Base-by-base conservation (phyloP, 2,888 invertebrate genomes). In the Schizotus pectinicornis region DNA sequence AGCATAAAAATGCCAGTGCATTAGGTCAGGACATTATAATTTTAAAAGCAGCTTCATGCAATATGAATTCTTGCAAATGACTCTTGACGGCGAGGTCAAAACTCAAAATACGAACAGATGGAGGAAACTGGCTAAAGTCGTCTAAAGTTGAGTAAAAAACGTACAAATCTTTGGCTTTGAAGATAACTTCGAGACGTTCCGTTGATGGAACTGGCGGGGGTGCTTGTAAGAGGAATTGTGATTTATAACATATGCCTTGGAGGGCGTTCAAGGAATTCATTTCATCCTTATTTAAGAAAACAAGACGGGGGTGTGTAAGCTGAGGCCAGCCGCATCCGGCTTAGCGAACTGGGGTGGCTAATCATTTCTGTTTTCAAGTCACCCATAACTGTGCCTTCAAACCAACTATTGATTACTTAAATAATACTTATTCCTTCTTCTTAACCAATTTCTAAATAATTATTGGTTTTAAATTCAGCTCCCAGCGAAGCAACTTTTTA, bases 291-390 rank as follows among this genome's bases (percentile, higher is more conserved):
- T 50, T 42, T 14, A 38, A 53, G 51, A 47, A 47, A 53, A 53
- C 52, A 34, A 39, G 32, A 43, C 7, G 53, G 57, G 57, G 46
- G 57, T 53, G 14, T 32, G 14, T 9, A 12, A 54, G 42, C 45
- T 43, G 37, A 46, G 47, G 41, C 54, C 46, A 54, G 47, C 57
- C 57, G 53, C 57, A 53, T 58, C 57, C 57, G 54, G 39, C 35
- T 49, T 54, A 32, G 41, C n/a, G 34, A 33, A 22, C 11, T 34
- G 35, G 22, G 22, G 22, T 22, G 22, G 22, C 22, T 22, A 22
- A 22, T 22, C 22, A 22, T 22, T 22, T 5, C 22, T 22, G 22
- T 22, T 22, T 22, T 22, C 22, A 2, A 22, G 22, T 22, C 22
- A 5, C 22, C 22, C 22, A 5, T 22, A 5, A 22, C 22, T 22